phyloP scores from a whole-genome alignment of 2,113 vertebrate genomes.

The Lamprologus lemairii region DNA sequence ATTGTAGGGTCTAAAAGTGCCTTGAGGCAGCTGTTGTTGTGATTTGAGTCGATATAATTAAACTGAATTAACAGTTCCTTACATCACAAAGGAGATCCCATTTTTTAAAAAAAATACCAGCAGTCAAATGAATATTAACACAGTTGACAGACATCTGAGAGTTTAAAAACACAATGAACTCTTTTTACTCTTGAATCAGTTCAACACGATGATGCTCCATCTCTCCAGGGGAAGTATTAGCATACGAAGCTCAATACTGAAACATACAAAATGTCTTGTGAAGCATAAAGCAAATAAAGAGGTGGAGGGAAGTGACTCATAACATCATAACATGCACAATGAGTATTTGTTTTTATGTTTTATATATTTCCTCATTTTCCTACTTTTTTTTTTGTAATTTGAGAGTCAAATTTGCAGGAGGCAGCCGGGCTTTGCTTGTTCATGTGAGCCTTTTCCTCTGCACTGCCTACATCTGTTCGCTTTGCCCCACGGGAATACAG shows the following conservation, averaged over 20 bases:
- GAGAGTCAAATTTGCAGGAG: conserved; percentile 28
- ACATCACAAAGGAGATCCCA: not conserved
- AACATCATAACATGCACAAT: not conserved
- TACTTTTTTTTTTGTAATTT: not conserved
- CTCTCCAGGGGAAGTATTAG: not conserved
- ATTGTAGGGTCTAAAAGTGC: not conserved
- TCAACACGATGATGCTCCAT: not conserved
- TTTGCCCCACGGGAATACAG: conserved; percentile 63
- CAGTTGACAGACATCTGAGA: not conserved
- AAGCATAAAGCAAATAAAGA: not conserved
- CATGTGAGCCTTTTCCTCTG: conserved; percentile 37
- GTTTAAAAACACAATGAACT: not conserved
- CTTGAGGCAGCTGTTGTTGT: not conserved
- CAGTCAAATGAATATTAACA: conserved; percentile 18
- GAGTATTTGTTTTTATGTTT: not conserved
- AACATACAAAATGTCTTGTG: not conserved
- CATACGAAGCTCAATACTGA: not conserved
- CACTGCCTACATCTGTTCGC: conserved; percentile 57
- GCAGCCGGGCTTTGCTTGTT: conserved; percentile 1
- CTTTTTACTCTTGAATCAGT: not conserved
- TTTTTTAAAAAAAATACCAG: not conserved
- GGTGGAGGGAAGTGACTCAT: conserved; percentile 3
- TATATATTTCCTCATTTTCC: not conserved
- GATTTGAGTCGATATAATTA: not conserved
- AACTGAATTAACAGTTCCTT: not conserved